A percentile compares a stretch with the other conserved stretches of the same genome.
Conservation (phyloP, 64 coral and sea anemone species). For the Montipora sp. region DNA sequence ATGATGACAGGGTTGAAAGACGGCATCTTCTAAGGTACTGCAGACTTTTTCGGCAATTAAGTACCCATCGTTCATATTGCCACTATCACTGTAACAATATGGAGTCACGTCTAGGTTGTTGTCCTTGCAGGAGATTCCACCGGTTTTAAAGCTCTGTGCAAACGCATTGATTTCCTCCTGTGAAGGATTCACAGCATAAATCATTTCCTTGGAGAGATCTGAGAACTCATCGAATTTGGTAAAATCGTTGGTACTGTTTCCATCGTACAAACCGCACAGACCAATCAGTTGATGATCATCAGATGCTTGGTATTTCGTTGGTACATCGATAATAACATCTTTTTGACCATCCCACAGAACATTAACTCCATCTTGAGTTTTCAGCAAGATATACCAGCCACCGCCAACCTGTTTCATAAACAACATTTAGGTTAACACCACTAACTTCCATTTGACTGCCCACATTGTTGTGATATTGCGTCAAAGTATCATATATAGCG, state of each 20-base stretch:
- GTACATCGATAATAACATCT: slow-evolving; percentile 76
- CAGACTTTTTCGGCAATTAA: slow-evolving; percentile 54
- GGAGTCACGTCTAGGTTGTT: not conserved
- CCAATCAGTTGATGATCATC: slow-evolving; percentile 54
- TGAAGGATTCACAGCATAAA: not conserved
- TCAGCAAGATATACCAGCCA: slow-evolving; percentile 82
- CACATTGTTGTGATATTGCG: too few relatives aligned
- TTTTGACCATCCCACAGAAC: slow-evolving; percentile 81
- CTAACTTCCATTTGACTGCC: too few relatives aligned
- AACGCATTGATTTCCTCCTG: slow-evolving; percentile 30
- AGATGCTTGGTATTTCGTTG: slow-evolving; percentile 63
- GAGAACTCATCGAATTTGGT: slow-evolving; percentile 41
- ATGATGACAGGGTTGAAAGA: slow-evolving; percentile 40
- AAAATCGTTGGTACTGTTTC: slow-evolving; percentile 76
- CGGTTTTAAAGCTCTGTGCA: slow-evolving; percentile 44
- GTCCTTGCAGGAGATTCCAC: slow-evolving; percentile 31
- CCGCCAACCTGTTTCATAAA: slow-evolving; percentile 54
- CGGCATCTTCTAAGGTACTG: not conserved
- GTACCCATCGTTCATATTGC: not conserved
- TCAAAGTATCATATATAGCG: too few relatives aligned
- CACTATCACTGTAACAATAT: slow-evolving; percentile 37
- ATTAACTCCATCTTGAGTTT: slow-evolving; percentile 62
- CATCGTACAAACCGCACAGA: slow-evolving; percentile 92
- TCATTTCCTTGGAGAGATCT: slow-evolving; percentile 30
- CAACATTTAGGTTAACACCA: not conserved